A percentile compares a stretch with the other conserved stretches of the same genome.
These are phyloP conservation scores for Tetranychus truncatus DNA, from an alignment of 2,888 invertebrate genomes.

Conservation along the genomic window DNA sequence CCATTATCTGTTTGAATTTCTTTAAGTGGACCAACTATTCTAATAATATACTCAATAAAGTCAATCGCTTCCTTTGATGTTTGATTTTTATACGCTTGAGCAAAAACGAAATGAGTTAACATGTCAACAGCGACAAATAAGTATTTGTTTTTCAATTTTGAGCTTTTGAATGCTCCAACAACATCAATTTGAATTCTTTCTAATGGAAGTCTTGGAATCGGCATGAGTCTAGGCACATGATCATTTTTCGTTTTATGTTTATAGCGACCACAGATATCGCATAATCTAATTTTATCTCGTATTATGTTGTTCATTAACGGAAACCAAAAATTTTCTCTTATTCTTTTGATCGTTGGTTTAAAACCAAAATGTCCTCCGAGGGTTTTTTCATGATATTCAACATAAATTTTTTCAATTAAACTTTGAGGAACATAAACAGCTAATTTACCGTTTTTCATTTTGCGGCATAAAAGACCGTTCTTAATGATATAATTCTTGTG, in stretches of 20 bases:
- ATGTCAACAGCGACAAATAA: background rate
- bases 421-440: too few species aligned
- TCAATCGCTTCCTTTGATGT: background rate
- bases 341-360: background rate
- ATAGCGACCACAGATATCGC: background rate
- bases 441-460: too few species aligned
- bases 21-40: background rate
- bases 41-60: background rate
- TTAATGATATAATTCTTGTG: too few species aligned
- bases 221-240: background rate
- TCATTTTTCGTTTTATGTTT: background rate
- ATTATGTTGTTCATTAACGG: background rate
- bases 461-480: too few species aligned
- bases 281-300: background rate
- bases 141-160: background rate
- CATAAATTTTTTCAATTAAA: too few species aligned
- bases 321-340: background rate
- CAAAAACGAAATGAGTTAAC: background rate
- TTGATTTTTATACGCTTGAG: background rate
- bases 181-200: conserved; percentile 7
- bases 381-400: background rate
- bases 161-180: background rate
- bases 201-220: background rate
- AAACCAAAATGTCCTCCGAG: background rate
- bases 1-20: too few species aligned